phyloP scores from a whole-genome alignment of 2,888 invertebrate species.

The Miltochrista miniata region DNA sequence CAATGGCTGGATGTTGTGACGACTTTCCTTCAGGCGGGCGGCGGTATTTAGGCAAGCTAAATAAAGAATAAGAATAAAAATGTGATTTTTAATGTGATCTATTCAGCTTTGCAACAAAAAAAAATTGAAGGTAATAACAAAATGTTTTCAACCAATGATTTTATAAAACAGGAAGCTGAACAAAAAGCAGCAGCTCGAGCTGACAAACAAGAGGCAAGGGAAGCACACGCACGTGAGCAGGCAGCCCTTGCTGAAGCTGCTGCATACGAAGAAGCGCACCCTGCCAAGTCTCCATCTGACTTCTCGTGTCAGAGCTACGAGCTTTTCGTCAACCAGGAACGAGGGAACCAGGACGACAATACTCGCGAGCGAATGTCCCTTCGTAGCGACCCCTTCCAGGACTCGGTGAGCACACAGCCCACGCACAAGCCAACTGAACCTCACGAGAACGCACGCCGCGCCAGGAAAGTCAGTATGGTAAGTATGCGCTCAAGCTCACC shows the following conservation, averaged over 20 bases:
- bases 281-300: slow-evolving; percentile 95
- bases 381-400: slow-evolving; percentile 93
- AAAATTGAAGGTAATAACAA: not conserved
- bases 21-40: too few species aligned
- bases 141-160: not conserved
- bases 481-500: slow-evolving; percentile 80
- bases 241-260: slow-evolving; percentile 86
- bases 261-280: slow-evolving; percentile 84
- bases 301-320: slow-evolving; percentile 97
- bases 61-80: too few species aligned
- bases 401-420: slow-evolving; percentile 93
- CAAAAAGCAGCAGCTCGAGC: slow-evolving; percentile 89
- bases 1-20: too few species aligned
- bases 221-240: slow-evolving; percentile 84
- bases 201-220: slow-evolving; percentile 85
- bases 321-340: slow-evolving; percentile 94
- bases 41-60: too few species aligned
- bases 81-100: too few species aligned
- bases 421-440: slow-evolving; percentile 84
- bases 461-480: slow-evolving; percentile 97
- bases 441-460: slow-evolving; percentile 77
- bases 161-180: slow-evolving; percentile 88
- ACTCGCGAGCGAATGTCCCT: slow-evolving; percentile 96
- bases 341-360: slow-evolving; percentile 94
- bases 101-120: too few species aligned